A percentile compares a stretch with the other conserved stretches of the same genome.
Evolutionary conservation across 2,113 vertebrate species (phyloP).

Genomic region (Vidua macroura): DNA sequence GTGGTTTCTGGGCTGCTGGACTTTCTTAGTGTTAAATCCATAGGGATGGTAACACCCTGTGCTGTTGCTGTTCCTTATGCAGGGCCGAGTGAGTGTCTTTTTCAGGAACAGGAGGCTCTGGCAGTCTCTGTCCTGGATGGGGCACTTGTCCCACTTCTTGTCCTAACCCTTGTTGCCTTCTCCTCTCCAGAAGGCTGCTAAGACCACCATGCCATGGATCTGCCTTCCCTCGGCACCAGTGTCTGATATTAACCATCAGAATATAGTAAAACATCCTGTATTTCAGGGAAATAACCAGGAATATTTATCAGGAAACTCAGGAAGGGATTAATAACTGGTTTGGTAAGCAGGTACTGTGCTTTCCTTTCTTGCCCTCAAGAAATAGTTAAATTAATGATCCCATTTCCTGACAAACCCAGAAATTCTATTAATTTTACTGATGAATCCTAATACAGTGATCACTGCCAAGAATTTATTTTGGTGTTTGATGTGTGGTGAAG

Average conservation of each 20-base stretch:
- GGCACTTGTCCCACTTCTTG: neutral
- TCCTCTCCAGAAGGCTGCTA: neutral
- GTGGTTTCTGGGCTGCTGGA: neutral
- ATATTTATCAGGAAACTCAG: neutral
- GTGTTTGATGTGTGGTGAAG: conserved; percentile 32
- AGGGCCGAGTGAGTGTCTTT: neutral
- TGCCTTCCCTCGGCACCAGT: neutral
- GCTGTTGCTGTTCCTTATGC: neutral
- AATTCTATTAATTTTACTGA: conserved; percentile 55
- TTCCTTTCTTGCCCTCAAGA: neutral
- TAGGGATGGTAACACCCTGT: neutral
- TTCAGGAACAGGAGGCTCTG: neutral
- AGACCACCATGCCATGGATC: fast-evolving
- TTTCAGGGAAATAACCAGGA: neutral
- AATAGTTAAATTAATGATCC: conserved; percentile 46
- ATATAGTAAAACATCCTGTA: neutral
- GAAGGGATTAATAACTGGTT: neutral
- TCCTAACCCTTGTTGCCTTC: fast-evolving
- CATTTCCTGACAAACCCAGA: conserved; percentile 30
- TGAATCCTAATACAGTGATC: conserved; percentile 38
- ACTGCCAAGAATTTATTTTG: conserved; percentile 48
- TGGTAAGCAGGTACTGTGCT: neutral
- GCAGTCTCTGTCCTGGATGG: neutral
- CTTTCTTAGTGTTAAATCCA: neutral
- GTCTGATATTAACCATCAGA: neutral